These are phyloP conservation scores for Trissoscelio sp. DNA, from an alignment of 2,888 invertebrate species.

Conservation along the genomic window DNA sequence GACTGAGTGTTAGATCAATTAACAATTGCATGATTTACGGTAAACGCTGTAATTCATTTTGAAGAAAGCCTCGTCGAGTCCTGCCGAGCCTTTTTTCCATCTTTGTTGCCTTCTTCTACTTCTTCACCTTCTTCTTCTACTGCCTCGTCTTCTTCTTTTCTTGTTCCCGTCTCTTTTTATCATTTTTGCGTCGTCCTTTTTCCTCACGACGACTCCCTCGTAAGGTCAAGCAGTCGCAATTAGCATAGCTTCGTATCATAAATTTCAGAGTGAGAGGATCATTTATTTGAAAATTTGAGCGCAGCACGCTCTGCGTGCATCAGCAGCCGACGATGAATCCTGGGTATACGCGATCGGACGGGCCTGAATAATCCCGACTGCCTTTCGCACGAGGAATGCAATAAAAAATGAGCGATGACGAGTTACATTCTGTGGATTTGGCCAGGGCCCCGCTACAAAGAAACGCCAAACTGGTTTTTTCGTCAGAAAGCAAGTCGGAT, in stretches of 20 bases:
- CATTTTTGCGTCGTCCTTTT: slow-evolving; percentile 31
- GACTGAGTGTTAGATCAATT: slow-evolving; percentile 68
- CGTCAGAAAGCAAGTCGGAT: slow-evolving; percentile 28
- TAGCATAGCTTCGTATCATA: slow-evolving; percentile 69
- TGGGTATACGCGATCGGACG: slow-evolving; percentile 58
- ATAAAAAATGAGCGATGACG: slow-evolving; percentile 70
- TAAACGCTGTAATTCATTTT: slow-evolving; percentile 66
- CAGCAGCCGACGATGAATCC: slow-evolving; percentile 67
- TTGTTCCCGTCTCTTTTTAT: slow-evolving; percentile 21
- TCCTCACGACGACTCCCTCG: slow-evolving; percentile 47
- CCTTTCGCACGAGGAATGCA: slow-evolving; percentile 74
- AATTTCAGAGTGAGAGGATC: slow-evolving; percentile 67
- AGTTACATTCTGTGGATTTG: slow-evolving; percentile 49
- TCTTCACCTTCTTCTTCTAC: neutral
- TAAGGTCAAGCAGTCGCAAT: slow-evolving; percentile 67
- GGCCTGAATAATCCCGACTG: slow-evolving; percentile 71
- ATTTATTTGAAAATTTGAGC: slow-evolving; percentile 68
- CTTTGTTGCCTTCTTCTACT: neutral
- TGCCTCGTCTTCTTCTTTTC: slow-evolving; percentile 7
- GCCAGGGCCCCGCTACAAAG: slow-evolving; percentile 39
- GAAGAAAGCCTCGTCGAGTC: slow-evolving; percentile 49
- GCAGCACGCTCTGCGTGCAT: slow-evolving; percentile 62
- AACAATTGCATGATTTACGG: slow-evolving; percentile 69
- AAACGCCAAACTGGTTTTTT: slow-evolving; percentile 61
- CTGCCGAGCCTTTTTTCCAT: neutral